Evolutionary conservation across 2,888 invertebrate genomes (phyloP).

Genomic region (Cerastis rubricosa): DNA sequence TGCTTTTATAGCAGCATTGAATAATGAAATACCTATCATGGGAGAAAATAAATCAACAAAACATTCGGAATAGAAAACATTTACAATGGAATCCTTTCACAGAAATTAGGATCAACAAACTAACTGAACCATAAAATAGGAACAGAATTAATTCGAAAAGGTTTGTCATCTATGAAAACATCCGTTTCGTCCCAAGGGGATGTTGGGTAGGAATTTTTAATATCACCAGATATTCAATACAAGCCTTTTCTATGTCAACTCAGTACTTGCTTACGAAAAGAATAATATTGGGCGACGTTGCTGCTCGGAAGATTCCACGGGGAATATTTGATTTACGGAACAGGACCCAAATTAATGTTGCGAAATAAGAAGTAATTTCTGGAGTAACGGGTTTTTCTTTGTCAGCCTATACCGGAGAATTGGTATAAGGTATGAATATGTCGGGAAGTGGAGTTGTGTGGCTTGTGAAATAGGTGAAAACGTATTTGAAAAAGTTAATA

Average conservation of each 20-base stretch:
- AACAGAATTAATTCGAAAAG: constrained; percentile 61
- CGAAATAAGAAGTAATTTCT: constrained; percentile 63
- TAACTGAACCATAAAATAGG: constrained; percentile 56
- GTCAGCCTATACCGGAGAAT: constrained; percentile 51
- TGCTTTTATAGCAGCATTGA: constrained; percentile 28
- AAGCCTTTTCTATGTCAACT: constrained; percentile 76
- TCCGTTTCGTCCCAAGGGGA: constrained; percentile 56
- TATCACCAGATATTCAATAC: constrained; percentile 78
- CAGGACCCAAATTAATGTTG: constrained; percentile 66
- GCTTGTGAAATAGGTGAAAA: constrained; percentile 48
- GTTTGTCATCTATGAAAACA: constrained; percentile 67
- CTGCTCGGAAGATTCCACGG: constrained; percentile 56
- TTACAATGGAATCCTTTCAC: constrained; percentile 33
- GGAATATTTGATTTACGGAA: constrained; percentile 68
- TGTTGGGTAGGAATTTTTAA: constrained; percentile 81
- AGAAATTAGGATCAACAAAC: constrained; percentile 54
- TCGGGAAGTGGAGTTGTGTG: constrained; percentile 46
- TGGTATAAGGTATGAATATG: constrained; percentile 53
- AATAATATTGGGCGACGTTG: constrained; percentile 64
- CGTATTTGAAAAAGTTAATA: constrained; percentile 52
- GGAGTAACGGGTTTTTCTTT: constrained; percentile 62
- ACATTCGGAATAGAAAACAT: constrained; percentile 34
- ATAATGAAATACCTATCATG: constrained; percentile 22
- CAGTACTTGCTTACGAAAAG: constrained; percentile 62
- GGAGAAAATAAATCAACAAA: constrained; percentile 25